Evolutionary conservation across 2,797 vertebrate genomes (phyloP).

Genomic region (Jordanella pulchra): DNA sequence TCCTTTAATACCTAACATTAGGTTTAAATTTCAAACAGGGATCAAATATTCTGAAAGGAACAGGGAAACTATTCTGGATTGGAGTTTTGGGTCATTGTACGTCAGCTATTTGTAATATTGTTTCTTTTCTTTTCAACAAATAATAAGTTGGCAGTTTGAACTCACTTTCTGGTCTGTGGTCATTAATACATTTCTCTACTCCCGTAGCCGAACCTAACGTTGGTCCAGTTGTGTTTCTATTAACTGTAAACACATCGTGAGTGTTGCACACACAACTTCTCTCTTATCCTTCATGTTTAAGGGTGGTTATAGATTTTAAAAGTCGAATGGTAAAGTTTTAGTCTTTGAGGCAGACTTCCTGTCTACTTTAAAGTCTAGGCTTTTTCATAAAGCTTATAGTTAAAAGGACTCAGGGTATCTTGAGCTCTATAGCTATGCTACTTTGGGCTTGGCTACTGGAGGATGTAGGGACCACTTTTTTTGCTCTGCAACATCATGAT

Average conservation of each 20-base stretch:
- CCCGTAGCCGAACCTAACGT: not conserved
- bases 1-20: not conserved
- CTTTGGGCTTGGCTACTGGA: too few relatives aligned
- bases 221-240: not conserved
- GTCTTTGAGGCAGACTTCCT: too few relatives aligned
- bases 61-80: not conserved
- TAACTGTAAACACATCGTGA: not conserved
- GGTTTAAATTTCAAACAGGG: not conserved
- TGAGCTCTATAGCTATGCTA: too few relatives aligned
- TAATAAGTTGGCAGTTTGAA: not conserved
- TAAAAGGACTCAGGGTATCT: too few relatives aligned
- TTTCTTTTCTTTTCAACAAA: not conserved
- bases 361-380: too few relatives aligned
- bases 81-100: not conserved
- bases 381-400: too few relatives aligned
- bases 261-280: too few relatives aligned
- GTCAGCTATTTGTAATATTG: not conserved
- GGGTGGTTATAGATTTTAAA: too few relatives aligned
- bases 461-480: too few relatives aligned
- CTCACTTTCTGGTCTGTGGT: slow-evolving; percentile 8
- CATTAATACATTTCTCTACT: not conserved
- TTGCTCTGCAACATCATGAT: too few relatives aligned
- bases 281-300: too few relatives aligned
- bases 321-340: too few relatives aligned
- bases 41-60: not conserved